phyloP scores from a whole-genome alignment of 2,113 vertebrate species.

The Bos taurus region DNA sequence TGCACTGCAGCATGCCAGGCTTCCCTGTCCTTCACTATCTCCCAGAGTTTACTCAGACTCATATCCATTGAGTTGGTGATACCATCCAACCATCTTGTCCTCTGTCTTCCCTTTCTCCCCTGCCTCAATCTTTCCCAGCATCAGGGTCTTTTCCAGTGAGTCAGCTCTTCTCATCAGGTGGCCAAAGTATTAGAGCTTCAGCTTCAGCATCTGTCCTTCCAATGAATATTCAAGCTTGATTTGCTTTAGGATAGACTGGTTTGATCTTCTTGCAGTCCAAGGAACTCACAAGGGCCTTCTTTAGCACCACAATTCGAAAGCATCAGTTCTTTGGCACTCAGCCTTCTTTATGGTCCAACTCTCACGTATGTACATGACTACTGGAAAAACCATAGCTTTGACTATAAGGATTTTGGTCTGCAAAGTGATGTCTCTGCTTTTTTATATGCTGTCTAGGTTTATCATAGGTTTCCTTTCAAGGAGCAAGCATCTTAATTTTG shows the following conservation, averaged over 20 bases:
- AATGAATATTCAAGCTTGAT: background rate
- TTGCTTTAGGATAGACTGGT: background rate
- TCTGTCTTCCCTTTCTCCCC: background rate
- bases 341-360: background rate
- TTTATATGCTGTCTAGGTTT: background rate
- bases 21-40: background rate
- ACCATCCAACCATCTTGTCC: background rate
- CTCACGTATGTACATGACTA: background rate
- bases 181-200: background rate
- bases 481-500: background rate
- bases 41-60: background rate
- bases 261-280: background rate
- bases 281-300: background rate
- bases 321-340: background rate
- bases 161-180: background rate
- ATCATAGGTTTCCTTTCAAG: background rate
- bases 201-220: background rate
- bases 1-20: background rate
- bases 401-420: background rate
- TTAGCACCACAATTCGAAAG: background rate
- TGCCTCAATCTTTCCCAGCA: background rate
- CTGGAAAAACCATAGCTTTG: background rate
- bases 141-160: background rate
- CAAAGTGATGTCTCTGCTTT: background rate
- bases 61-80: background rate